Evolutionary conservation across 2,113 vertebrate species (phyloP).

Genomic region (Nesoenas mayeri): DNA sequence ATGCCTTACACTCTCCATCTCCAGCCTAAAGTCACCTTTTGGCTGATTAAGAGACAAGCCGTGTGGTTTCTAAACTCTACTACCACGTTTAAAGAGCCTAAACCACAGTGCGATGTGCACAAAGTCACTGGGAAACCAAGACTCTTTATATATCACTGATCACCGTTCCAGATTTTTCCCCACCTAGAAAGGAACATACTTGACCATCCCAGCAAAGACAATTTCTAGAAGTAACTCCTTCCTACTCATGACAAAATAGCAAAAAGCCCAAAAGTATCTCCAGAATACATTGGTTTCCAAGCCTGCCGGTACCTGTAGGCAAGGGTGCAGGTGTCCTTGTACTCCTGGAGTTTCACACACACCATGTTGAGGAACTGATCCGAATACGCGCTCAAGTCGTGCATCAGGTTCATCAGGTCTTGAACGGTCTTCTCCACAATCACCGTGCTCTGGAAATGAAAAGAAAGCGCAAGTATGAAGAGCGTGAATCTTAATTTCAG

Average conservation of each 20-base stretch:
- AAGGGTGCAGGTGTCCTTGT: slow-evolving; percentile 91
- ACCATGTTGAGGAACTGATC: slow-evolving; percentile 99
- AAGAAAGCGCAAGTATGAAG: neutral
- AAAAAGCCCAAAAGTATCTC: neutral
- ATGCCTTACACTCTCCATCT: neutral
- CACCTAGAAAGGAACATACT: neutral
- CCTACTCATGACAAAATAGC: fast-evolving
- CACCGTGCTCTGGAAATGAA: slow-evolving; percentile 86
- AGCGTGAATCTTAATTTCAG: fast-evolving
- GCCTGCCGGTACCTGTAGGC: slow-evolving; percentile 88
- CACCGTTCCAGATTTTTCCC: neutral
- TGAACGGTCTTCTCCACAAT: slow-evolving; percentile 98
- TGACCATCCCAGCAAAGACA: neutral
- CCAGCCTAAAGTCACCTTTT: neutral
- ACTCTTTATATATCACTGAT: fast-evolving
- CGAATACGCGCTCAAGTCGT: slow-evolving; percentile 93
- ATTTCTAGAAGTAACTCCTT: neutral
- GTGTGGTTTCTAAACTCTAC: neutral
- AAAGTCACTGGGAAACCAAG: neutral
- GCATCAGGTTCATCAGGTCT: slow-evolving; percentile 96
- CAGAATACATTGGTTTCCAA: fast-evolving
- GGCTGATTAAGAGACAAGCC: neutral
- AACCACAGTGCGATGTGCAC: fast-evolving
- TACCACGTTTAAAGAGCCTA: neutral
- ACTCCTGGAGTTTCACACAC: slow-evolving; percentile 97